Percentiles rank a stretch among this genome's conserved stretches.
Conservation (phyloP, 1,140 invertebrate species). For the Drosophila eugracilis region DNA sequence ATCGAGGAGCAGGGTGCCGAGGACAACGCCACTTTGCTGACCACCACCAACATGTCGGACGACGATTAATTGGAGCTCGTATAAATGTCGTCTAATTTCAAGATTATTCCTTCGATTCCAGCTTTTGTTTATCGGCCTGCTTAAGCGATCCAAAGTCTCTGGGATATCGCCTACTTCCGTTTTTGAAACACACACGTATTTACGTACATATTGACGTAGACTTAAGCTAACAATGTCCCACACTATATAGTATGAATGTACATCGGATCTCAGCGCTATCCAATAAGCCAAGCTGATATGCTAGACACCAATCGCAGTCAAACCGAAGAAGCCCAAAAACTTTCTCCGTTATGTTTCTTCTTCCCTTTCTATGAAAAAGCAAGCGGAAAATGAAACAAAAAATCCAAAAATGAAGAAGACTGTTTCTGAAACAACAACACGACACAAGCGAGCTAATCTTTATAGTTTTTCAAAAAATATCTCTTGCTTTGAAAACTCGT, state of each 20-base stretch:
- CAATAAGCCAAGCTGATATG: constrained; percentile 41
- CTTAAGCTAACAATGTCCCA: constrained; percentile 7
- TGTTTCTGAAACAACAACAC: constrained; percentile 62
- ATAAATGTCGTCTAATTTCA: constrained; percentile 15
- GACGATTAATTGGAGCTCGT: constrained; percentile 67
- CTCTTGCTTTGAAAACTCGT: constrained; percentile 17
- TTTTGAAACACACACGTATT: constrained; percentile 4
- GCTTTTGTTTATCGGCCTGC: constrained; percentile 5
- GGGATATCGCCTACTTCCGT: constrained; percentile 15
- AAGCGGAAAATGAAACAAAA: constrained; percentile 48
- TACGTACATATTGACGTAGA: constrained; percentile 13
- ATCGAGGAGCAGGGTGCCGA: constrained; percentile 80
- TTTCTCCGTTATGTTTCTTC: constrained; percentile 68
- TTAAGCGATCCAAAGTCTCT: constrained; percentile 12
- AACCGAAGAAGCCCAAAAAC: constrained; percentile 36
- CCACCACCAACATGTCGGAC: constrained; percentile 80
- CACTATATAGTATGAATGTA: constrained; percentile 6
- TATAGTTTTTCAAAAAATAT: constrained; percentile 20
- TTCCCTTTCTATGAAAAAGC: constrained; percentile 10
- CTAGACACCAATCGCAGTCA: constrained; percentile 24
- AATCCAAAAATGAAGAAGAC: constrained; percentile 56
- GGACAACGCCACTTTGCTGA: constrained; percentile 82
- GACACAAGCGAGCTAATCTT: constrained; percentile 7
- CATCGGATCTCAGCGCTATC: constrained; percentile 20
- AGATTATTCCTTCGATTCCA: not conserved